These are phyloP conservation scores for Bombus turneri DNA, from an alignment of 1,140 invertebrate species.

Conservation along the genomic window DNA sequence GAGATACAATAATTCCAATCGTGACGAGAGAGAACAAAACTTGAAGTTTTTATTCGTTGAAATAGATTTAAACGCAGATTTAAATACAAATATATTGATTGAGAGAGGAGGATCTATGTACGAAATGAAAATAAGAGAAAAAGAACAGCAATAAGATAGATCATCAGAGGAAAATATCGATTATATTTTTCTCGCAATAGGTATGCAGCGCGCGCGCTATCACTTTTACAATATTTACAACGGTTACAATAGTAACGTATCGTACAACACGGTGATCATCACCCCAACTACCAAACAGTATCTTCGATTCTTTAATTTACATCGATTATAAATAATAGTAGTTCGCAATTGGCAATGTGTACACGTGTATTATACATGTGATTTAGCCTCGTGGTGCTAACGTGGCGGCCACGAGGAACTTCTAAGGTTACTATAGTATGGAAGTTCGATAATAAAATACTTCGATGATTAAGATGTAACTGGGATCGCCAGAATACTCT, in stretches of 20 bases:
- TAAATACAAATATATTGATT: too few species aligned
- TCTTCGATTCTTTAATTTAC: conserved; percentile 62
- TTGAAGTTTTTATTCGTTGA: too few species aligned
- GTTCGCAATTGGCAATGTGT: conserved; percentile 26
- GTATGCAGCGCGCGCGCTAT: conserved; percentile 56
- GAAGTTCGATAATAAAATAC: conserved; percentile 56
- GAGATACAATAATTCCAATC: conserved; percentile 2
- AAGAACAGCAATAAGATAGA: conserved; percentile 30
- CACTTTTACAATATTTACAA: conserved; percentile 77
- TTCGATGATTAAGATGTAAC: conserved; percentile 30
- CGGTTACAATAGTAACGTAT: conserved; percentile 50
- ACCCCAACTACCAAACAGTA: conserved; percentile 39
- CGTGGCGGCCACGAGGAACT: conserved; percentile 4
- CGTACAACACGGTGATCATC: conserved; percentile 22
- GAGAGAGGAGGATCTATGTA: neutral
- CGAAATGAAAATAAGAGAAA: neutral
- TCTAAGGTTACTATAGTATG: neutral
- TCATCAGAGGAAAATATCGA: conserved; percentile 76
- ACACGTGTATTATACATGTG: conserved; percentile 41
- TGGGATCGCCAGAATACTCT: conserved; percentile 22
- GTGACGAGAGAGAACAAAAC: neutral
- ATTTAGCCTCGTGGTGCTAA: conserved; percentile 8
- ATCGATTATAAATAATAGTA: conserved; percentile 66
- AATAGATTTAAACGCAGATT: too few species aligned
- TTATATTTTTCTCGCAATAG: conserved; percentile 72